phyloP scores from a whole-genome alignment of 2,888 invertebrate species.

The Scaptomyza flava region DNA sequence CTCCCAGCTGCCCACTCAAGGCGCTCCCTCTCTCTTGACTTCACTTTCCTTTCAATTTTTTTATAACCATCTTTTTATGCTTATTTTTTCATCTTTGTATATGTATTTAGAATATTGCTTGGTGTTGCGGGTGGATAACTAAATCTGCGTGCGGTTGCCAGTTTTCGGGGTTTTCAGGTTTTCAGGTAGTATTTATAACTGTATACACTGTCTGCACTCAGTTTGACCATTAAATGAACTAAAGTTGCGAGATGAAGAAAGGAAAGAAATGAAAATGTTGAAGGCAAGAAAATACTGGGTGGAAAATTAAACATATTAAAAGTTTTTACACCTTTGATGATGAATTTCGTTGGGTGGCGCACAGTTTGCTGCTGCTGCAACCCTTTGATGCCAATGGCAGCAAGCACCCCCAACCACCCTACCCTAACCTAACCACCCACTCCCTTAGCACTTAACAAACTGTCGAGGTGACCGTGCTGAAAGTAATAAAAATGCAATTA shows the following conservation, averaged over 20 bases:
- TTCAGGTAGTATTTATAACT: constrained; percentile 13
- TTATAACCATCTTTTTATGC: constrained; percentile 28
- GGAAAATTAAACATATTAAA: constrained; percentile 82
- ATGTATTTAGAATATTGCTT: constrained; percentile 5
- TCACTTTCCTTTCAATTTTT: constrained; percentile 14
- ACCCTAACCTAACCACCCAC: neutral
- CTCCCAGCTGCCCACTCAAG: constrained; percentile 62
- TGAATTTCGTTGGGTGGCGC: constrained; percentile 60
- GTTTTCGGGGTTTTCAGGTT: neutral
- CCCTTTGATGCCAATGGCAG: constrained; percentile 47
- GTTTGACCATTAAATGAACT: constrained; percentile 50
- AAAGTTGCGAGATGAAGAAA: constrained; percentile 11
- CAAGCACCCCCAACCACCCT: neutral
- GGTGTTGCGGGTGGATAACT: constrained; percentile 37
- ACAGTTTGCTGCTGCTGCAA: constrained; percentile 39
- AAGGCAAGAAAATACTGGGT: constrained; percentile 55
- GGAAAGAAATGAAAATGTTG: neutral
- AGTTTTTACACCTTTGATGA: constrained; percentile 83
- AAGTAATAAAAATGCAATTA: constrained; percentile 82
- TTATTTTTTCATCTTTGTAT: constrained; percentile 26
- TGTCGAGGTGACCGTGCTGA: constrained; percentile 62
- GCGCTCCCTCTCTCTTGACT: constrained; percentile 29
- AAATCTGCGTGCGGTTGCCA: constrained; percentile 56
- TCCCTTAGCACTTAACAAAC: constrained; percentile 66
- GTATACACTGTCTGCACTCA: neutral